Percentiles rank a stretch among this genome's conserved stretches.
phyloP scores from a whole-genome alignment of 2,113 vertebrate species.

The Mustela lutreola region DNA sequence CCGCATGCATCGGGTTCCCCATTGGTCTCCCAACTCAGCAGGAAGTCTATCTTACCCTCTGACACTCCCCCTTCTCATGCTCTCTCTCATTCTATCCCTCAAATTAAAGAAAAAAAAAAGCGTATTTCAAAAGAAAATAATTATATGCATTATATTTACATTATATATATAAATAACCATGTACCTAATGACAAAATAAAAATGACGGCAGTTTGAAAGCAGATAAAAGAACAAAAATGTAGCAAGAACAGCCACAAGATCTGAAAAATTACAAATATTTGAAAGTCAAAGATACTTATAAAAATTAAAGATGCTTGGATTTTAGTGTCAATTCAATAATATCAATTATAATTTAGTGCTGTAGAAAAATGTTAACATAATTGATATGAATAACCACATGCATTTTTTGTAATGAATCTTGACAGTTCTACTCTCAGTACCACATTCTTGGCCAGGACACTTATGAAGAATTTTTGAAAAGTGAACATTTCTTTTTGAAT shows the following conservation, averaged over 20 bases:
- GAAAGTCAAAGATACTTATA: neutral
- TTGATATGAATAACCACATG: neutral
- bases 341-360: neutral
- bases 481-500: neutral
- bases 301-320: neutral
- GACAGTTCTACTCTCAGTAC: neutral
- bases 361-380: neutral
- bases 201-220: neutral
- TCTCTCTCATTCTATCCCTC: too few species aligned
- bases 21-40: neutral
- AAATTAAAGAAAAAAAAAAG: too few species aligned
- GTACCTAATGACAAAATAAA: neutral
- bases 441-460: neutral
- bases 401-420: neutral
- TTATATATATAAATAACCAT: neutral
- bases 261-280: neutral
- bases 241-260: neutral
- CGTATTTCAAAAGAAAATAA: neutral
- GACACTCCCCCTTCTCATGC: neutral
- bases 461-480: neutral
- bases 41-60: neutral
- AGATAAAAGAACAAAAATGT: neutral
- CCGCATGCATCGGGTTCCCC: too few species aligned
- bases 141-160: neutral
- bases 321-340: neutral